Evolutionary conservation across 2,888 invertebrate species (phyloP).

Genomic region (Luperina nickerlii): DNA sequence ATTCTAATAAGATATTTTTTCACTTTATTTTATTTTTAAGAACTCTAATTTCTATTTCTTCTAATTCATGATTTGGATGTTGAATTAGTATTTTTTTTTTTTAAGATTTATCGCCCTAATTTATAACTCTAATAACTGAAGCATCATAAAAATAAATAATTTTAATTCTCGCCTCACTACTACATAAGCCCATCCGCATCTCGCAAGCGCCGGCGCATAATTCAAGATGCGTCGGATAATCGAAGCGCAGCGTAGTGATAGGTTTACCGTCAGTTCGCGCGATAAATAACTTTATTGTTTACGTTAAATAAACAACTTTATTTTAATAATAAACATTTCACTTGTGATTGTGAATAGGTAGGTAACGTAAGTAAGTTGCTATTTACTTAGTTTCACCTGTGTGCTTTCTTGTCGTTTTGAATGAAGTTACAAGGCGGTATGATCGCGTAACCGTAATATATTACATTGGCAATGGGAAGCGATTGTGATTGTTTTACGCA

Average conservation of each 20-base stretch:
- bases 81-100: no score
- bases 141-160: not conserved
- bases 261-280: slow-evolving; percentile 62
- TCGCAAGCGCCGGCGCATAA: slow-evolving; percentile 67
- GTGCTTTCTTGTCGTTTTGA: not conserved
- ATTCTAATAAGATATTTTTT: no score
- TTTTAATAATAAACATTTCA: slow-evolving; percentile 48
- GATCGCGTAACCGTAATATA: not conserved
- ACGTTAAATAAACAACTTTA: slow-evolving; percentile 48
- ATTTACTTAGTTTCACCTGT: not conserved
- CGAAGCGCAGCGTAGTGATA: slow-evolving; percentile 69
- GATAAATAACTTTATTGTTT: slow-evolving; percentile 62
- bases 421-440: not conserved
- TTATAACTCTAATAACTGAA: not conserved
- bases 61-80: not conserved
- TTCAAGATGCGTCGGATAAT: slow-evolving; percentile 77
- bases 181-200: slow-evolving; percentile 55
- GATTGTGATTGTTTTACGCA: no score
- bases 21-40: no score
- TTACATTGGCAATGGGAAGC: not conserved
- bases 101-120: not conserved
- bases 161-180: slow-evolving; percentile 14
- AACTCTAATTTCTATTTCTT: not conserved
- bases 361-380: not conserved
- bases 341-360: slow-evolving; percentile 11